These are phyloP conservation scores for Pyrocephalus nanus DNA, from an alignment of 2,797 vertebrate genomes.

Conservation along the genomic window DNA sequence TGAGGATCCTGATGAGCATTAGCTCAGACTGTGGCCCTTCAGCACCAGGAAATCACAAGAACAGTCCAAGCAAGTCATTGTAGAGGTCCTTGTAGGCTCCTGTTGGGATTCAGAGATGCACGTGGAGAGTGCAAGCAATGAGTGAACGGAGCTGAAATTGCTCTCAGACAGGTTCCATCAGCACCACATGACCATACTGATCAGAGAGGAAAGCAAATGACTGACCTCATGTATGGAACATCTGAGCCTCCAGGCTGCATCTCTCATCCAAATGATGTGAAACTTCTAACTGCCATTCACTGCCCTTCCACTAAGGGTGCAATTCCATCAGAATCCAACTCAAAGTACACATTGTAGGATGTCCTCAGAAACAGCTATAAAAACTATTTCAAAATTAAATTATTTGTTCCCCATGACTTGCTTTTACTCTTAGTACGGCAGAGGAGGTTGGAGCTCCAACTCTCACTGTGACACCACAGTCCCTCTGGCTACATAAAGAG, in stretches of 20 bases:
- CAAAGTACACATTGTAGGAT: fast-evolving
- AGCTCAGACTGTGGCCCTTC: background rate
- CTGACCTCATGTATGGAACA: fast-evolving
- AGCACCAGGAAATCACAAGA: background rate
- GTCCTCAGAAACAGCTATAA: background rate
- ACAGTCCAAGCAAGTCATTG: background rate
- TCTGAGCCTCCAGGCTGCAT: background rate
- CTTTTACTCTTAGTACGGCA: background rate
- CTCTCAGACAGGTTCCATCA: background rate
- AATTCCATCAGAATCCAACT: background rate
- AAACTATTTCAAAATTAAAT: background rate
- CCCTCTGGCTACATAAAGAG: background rate
- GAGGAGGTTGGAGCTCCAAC: background rate
- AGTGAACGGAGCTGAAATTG: background rate
- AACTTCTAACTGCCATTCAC: background rate
- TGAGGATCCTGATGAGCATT: background rate
- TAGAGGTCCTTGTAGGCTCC: background rate
- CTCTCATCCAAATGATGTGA: background rate
- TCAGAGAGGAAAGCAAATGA: background rate
- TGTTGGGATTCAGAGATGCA: background rate
- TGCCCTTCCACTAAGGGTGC: background rate
- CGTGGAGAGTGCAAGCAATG: background rate
- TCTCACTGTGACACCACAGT: background rate
- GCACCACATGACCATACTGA: background rate
- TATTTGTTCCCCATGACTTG: background rate